Conservation (phyloP, 1,140 invertebrate genomes). For the Procambarus clarkii region DNA sequence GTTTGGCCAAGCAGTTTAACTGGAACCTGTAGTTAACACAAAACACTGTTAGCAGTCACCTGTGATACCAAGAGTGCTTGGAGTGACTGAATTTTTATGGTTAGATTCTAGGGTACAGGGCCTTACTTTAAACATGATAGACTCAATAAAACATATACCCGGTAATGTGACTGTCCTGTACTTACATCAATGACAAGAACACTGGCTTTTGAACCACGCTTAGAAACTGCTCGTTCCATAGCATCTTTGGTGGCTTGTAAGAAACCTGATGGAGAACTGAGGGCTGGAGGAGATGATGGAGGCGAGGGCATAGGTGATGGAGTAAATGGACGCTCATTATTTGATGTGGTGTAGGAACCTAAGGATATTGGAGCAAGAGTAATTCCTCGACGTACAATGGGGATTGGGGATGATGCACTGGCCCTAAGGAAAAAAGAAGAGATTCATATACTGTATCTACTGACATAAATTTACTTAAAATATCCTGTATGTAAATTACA, state of each 20-base stretch:
- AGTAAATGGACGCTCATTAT: conserved; percentile 32
- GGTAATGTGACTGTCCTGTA: not conserved
- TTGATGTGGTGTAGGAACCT: conserved; percentile 15
- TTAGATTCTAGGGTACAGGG: no score
- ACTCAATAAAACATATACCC: no score
- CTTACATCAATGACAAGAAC: conserved; percentile 70
- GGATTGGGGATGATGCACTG: conserved; percentile 33
- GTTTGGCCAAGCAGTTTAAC: no score
- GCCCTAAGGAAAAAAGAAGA: not conserved
- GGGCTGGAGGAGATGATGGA: conserved; percentile 62
- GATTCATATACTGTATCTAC: not conserved
- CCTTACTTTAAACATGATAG: no score
- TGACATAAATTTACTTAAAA: no score
- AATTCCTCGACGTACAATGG: conserved; percentile 42
- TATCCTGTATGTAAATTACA: no score
- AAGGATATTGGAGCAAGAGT: conserved; percentile 46
- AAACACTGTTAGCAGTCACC: no score
- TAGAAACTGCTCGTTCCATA: conserved; percentile 57
- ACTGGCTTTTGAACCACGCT: conserved; percentile 61
- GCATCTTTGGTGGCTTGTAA: conserved; percentile 65
- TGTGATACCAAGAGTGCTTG: not conserved
- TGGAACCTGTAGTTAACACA: no score
- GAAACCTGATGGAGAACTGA: conserved; percentile 56
- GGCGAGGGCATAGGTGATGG: conserved; percentile 66
- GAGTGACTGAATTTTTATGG: not conserved